Percentiles rank a stretch among this genome's conserved stretches.
phyloP scores from a whole-genome alignment of 2,888 invertebrate species.

The Leptinotarsa tumamoca region DNA sequence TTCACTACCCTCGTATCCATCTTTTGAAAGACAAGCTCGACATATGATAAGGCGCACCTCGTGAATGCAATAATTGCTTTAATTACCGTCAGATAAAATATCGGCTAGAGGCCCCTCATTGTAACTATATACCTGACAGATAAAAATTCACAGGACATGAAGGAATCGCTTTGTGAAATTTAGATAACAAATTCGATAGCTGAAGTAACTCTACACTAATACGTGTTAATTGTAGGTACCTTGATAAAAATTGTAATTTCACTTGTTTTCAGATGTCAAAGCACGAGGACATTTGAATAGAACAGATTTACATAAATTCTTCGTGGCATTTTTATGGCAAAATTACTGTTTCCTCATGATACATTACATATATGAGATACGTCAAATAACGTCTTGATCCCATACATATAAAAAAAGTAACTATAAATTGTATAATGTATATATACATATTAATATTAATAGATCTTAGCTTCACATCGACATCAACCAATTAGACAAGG shows the following conservation, averaged over 20 bases:
- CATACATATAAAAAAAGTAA: too few species aligned
- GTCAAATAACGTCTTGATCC: too few species aligned
- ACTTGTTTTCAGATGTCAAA: not conserved
- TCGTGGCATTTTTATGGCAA: too few species aligned
- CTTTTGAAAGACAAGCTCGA: conserved; percentile 18
- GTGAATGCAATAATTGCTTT: conserved; percentile 37
- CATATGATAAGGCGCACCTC: conserved; percentile 26
- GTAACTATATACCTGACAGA: conserved; percentile 27
- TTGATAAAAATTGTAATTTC: conserved; percentile 13
- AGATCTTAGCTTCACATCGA: too few species aligned
- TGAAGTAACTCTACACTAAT: conserved; percentile 1
- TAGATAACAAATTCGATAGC: conserved; percentile 22
- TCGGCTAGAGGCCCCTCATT: conserved; percentile 40
- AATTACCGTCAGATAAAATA: conserved; percentile 35
- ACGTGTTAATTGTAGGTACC: not conserved
- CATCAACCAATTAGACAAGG: too few species aligned
- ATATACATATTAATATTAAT: too few species aligned
- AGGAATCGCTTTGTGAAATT: conserved; percentile 22
- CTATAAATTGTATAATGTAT: too few species aligned
- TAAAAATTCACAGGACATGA: conserved; percentile 24
- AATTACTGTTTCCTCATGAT: too few species aligned
- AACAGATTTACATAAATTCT: too few species aligned
- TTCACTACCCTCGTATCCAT: not conserved
- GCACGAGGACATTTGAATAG: not conserved
- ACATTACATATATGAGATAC: too few species aligned